Conservation (phyloP, 2,797 vertebrate species). For the Dendrocincla tyrannina region DNA sequence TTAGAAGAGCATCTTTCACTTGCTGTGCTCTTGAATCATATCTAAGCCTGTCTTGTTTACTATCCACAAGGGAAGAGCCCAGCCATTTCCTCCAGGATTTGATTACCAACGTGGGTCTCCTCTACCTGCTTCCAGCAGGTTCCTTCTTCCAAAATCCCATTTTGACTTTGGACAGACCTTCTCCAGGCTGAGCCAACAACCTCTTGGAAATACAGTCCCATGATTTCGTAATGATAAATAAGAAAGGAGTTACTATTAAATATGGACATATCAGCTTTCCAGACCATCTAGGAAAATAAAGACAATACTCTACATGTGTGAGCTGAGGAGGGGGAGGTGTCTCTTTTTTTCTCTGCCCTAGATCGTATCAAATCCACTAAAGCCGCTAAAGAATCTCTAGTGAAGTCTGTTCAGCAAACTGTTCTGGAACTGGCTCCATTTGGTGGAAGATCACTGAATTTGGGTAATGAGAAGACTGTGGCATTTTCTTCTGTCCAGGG, state of each 20-base stretch:
- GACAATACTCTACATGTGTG: not conserved
- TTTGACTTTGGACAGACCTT: not conserved
- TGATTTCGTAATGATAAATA: conserved; percentile 31
- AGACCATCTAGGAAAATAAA: not conserved
- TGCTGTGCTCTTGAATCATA: not conserved
- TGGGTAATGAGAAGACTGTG: not conserved
- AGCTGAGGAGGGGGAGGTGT: not conserved
- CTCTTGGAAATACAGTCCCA: not conserved
- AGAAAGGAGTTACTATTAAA: conserved; percentile 33
- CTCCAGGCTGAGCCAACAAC: not conserved
- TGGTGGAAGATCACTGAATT: not conserved
- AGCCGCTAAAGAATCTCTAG: not conserved
- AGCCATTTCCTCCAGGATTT: not conserved
- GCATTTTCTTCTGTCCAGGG: not conserved
- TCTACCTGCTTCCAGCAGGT: not conserved
- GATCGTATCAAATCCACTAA: not conserved
- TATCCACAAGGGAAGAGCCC: not conserved
- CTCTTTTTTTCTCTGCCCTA: not conserved
- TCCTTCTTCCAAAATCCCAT: not conserved
- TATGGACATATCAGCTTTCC: not conserved
- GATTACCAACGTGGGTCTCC: not conserved
- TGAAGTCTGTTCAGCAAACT: not conserved
- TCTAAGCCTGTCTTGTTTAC: not conserved
- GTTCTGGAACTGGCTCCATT: not conserved
- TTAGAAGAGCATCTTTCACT: not conserved